phyloP scores from a whole-genome alignment of 2,113 vertebrate genomes.

The Dromiciops gliroides region DNA sequence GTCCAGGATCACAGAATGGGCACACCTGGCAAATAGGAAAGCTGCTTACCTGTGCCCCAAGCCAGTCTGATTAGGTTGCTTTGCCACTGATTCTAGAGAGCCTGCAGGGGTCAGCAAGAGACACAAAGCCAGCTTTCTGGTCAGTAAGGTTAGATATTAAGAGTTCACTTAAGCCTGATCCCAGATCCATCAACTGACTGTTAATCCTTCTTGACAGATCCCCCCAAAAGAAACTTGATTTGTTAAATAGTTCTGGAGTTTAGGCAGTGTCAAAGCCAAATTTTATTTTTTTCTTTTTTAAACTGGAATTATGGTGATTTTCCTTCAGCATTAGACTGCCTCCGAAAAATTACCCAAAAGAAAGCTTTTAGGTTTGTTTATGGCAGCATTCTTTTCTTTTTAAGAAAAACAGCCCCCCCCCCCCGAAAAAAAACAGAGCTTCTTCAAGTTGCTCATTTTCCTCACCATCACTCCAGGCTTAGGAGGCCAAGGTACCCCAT shows the following conservation, averaged over 20 bases:
- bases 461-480: constrained; percentile 27
- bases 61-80: background rate
- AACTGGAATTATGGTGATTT: constrained; percentile 56
- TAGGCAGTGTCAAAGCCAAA: constrained; percentile 64
- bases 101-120: constrained; percentile 75
- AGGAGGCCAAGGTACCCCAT: constrained; percentile 44
- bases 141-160: constrained; percentile 76
- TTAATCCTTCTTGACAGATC: constrained; percentile 86
- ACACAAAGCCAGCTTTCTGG: constrained; percentile 40
- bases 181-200: constrained; percentile 83
- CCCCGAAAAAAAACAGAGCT: too few species aligned
- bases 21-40: background rate
- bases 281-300: constrained; percentile 13
- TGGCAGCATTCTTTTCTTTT: background rate
- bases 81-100: constrained; percentile 20
- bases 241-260: constrained; percentile 81
- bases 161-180: constrained; percentile 81
- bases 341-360: background rate
- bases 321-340: constrained; percentile 44
- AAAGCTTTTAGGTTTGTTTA: background rate
- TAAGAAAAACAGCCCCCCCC: too few species aligned
- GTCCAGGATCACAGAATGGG: background rate
- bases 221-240: constrained; percentile 79
- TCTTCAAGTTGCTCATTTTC: background rate
- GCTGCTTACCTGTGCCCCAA: background rate